phyloP scores from a whole-genome alignment of 2,113 vertebrate genomes.

The Vulpes ferrilata region DNA sequence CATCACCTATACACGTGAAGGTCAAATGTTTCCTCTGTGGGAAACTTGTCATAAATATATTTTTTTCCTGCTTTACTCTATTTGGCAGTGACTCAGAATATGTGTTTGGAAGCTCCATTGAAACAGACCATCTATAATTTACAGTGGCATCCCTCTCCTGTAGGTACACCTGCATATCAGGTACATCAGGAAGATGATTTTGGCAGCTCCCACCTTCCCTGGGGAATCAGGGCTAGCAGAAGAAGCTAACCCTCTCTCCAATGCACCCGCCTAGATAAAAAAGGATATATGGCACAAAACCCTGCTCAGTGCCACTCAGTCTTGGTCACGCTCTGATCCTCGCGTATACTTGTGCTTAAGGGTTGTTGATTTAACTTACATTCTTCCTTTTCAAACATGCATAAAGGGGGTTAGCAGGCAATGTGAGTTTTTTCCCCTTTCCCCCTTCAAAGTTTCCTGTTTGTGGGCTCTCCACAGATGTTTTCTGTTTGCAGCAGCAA shows the following conservation, averaged over 20 bases:
- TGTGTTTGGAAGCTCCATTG: not conserved
- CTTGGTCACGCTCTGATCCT: constrained; percentile 25
- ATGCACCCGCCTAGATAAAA: not conserved
- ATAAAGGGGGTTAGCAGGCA: constrained; percentile 64
- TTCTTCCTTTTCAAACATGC: constrained; percentile 61
- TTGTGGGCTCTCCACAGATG: constrained; percentile 76
- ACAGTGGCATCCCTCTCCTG: not conserved
- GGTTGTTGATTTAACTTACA: constrained; percentile 67
- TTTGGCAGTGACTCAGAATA: not conserved
- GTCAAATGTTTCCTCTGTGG: not conserved
- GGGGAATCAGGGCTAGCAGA: not conserved
- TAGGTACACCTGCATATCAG: constrained; percentile 14
- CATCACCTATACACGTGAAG: not conserved
- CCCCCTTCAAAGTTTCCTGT: constrained; percentile 68
- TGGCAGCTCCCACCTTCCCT: constrained; percentile 19
- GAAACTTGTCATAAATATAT: not conserved
- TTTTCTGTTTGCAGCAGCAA: constrained; percentile 80
- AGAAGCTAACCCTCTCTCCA: constrained; percentile 21
- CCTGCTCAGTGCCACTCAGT: not conserved
- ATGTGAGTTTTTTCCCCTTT: not conserved
- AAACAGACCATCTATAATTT: constrained; percentile 29
- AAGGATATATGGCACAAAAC: constrained; percentile 12
- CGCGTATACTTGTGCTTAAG: not conserved
- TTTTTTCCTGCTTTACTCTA: constrained; percentile 14
- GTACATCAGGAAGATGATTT: not conserved